Evolutionary conservation across 1,140 invertebrate species (phyloP).

Genomic region (Brachionus plicatilis): DNA sequence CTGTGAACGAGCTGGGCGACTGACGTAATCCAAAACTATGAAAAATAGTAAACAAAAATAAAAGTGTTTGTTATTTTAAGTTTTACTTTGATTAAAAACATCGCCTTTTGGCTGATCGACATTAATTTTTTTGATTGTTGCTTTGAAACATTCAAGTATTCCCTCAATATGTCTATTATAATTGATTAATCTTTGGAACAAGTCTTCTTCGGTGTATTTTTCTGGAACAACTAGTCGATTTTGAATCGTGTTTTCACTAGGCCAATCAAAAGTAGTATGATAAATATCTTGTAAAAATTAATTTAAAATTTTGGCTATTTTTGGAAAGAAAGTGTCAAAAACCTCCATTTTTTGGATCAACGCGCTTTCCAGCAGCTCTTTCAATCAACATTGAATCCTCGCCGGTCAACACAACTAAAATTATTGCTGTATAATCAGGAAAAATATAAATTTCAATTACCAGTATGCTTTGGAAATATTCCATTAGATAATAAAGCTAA

Average conservation of each 20-base stretch:
- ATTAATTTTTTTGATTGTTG: constrained; percentile 50
- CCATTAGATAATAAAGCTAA: constrained; percentile 49
- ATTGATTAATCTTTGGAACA: constrained; percentile 48
- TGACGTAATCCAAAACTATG: constrained; percentile 26
- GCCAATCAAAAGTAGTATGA: constrained; percentile 55
- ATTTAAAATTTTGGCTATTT: not conserved
- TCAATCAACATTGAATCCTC: constrained; percentile 55
- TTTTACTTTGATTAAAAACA: constrained; percentile 53
- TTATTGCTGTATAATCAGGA: too few species aligned
- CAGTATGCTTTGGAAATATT: constrained; percentile 53
- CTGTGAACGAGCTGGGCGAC: constrained; percentile 45
- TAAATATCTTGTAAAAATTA: constrained; percentile 49
- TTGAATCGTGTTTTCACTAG: constrained; percentile 47
- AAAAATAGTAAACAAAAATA: not conserved
- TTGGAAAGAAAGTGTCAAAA: not conserved
- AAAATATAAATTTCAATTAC: constrained; percentile 42
- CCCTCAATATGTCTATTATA: constrained; percentile 50
- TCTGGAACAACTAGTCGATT: constrained; percentile 46
- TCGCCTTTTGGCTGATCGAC: constrained; percentile 56
- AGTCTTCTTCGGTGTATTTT: constrained; percentile 49
- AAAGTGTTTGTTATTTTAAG: not conserved
- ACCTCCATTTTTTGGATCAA: constrained; percentile 54
- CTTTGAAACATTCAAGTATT: constrained; percentile 47
- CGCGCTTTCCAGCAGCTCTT: constrained; percentile 53
- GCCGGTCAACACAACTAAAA: constrained; percentile 51